phyloP scores from a whole-genome alignment of 2,888 invertebrate genomes.

The Ariolimax columbianus region DNA sequence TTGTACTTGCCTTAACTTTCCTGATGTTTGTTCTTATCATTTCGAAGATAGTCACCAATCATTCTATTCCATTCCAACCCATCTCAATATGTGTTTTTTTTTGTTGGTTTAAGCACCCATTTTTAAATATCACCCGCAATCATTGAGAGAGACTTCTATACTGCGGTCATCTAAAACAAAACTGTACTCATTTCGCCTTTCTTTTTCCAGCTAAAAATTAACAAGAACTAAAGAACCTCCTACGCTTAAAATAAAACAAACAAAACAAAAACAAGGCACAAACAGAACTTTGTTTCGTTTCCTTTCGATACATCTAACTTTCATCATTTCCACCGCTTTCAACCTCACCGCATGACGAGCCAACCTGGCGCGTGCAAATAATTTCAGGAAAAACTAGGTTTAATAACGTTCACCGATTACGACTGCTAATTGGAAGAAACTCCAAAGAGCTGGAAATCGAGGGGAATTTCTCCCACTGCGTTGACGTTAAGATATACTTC shows the following conservation, averaged over 20 bases:
- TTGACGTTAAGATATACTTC: not conserved
- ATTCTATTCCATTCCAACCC: too few species aligned
- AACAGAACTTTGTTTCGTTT: not conserved
- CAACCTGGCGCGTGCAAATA: conserved; percentile 21
- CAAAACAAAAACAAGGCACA: not conserved
- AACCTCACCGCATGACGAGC: conserved; percentile 2
- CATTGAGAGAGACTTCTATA: too few species aligned
- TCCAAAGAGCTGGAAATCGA: not conserved
- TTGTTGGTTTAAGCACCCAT: too few species aligned
- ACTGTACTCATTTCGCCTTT: not conserved
- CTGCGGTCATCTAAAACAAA: not conserved
- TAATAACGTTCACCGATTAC: conserved; percentile 33
- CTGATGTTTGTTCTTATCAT: too few species aligned
- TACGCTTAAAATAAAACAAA: not conserved
- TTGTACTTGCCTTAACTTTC: too few species aligned
- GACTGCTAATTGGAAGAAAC: conserved; percentile 30
- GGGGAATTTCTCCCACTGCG: conserved; percentile 41
- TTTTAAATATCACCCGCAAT: too few species aligned
- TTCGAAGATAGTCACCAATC: too few species aligned
- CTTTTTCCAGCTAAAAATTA: not conserved
- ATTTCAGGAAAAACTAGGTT: not conserved
- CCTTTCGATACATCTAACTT: not conserved
- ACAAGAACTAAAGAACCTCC: conserved; percentile 5
- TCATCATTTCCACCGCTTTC: not conserved
- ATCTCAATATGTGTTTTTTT: too few species aligned